phyloP scores from a whole-genome alignment of 1,140 invertebrate genomes.

The Semibalanus balanoides region DNA sequence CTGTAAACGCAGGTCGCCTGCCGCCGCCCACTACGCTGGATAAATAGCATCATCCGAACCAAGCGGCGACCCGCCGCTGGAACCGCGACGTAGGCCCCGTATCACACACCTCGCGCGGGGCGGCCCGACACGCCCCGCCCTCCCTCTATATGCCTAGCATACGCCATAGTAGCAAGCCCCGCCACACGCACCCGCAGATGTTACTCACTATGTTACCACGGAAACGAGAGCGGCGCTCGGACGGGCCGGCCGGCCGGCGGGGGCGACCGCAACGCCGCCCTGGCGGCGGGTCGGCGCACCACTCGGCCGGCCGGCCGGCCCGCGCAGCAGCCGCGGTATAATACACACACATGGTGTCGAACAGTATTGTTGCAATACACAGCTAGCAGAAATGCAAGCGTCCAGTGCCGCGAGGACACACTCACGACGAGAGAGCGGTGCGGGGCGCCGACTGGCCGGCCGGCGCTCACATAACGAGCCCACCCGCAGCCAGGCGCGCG shows the following conservation, averaged over 20 bases:
- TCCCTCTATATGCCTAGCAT: not conserved
- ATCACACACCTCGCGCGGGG: not conserved
- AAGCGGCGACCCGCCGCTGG: not conserved
- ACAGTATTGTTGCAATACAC: constrained; percentile 2
- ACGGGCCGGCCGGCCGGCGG: too few relatives aligned
- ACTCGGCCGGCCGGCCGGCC: too few relatives aligned
- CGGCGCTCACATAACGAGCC: not conserved
- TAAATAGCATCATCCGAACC: too few relatives aligned
- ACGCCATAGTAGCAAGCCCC: not conserved
- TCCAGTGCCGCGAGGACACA: not conserved
- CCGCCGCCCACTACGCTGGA: too few relatives aligned
- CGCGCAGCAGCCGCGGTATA: too few relatives aligned
- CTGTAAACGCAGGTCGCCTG: too few relatives aligned
- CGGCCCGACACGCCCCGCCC: too few relatives aligned
- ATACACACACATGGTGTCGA: not conserved
- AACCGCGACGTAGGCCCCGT: not conserved
- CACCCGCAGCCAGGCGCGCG: too few relatives aligned
- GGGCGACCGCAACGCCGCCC: not conserved
- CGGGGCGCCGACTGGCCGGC: too few relatives aligned
- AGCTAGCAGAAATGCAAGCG: constrained; percentile 1
- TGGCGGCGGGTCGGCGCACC: not conserved
- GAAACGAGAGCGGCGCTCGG: not conserved
- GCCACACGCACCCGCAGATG: not conserved
- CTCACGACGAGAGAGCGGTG: too few relatives aligned
- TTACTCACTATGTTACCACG: not conserved